A percentile compares a stretch with the other conserved stretches of the same genome.
phyloP scores from a whole-genome alignment of 2,888 invertebrate genomes.

The Nomada lathburiana region DNA sequence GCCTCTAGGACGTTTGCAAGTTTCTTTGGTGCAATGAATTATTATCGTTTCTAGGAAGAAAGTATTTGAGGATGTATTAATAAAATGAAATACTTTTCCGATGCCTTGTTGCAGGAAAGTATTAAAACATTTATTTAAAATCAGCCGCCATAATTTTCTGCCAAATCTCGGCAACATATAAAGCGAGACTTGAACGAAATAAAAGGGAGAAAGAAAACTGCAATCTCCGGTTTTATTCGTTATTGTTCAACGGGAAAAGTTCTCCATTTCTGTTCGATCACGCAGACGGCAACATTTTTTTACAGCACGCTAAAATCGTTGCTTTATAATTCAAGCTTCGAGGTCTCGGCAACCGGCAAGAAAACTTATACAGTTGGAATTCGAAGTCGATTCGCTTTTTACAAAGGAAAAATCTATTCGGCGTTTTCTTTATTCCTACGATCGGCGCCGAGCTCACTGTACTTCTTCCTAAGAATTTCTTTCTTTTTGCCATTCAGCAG shows the following conservation, averaged over 20 bases:
- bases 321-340: constrained; percentile 10
- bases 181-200: not conserved
- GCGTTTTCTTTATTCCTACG: constrained; percentile 27
- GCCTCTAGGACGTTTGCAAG: not conserved
- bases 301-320: not conserved
- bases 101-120: too few relatives aligned
- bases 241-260: not conserved
- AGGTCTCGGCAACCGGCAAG: not conserved
- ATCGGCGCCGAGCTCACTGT: not conserved
- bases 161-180: not conserved
- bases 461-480: not conserved
- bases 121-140: too few relatives aligned
- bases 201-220: not conserved
- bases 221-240: not conserved
- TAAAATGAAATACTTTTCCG: not conserved
- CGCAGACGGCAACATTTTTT: not conserved
- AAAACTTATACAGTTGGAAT: constrained; percentile 9
- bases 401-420: constrained; percentile 20
- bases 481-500: constrained; percentile 27
- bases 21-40: not conserved
- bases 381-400: constrained; percentile 17
- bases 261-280: not conserved
- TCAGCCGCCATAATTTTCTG: too few relatives aligned
- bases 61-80: not conserved
- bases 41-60: not conserved